A percentile compares a stretch with the other conserved stretches of the same genome.
phyloP scores from a whole-genome alignment of 1,140 invertebrate species.

The Nymphalis io region DNA sequence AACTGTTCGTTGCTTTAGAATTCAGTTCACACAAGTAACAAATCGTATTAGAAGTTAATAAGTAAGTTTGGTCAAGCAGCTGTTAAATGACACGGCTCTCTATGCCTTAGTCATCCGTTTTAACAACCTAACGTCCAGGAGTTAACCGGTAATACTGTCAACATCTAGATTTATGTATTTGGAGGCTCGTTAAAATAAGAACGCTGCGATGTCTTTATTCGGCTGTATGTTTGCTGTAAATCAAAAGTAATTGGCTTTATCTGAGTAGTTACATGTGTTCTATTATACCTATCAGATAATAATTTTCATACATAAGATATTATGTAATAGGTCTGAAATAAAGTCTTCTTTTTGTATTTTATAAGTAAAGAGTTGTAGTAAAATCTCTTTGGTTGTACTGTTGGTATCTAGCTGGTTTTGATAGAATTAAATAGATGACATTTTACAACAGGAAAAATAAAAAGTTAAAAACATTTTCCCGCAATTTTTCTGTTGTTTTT shows the following conservation, averaged over 20 bases:
- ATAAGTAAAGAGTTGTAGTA: too few species aligned
- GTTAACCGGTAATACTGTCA: constrained; percentile 50
- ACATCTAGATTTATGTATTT: constrained; percentile 59
- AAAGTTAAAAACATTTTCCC: too few species aligned
- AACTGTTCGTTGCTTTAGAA: neutral
- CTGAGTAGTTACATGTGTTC: constrained; percentile 26
- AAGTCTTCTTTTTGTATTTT: too few species aligned
- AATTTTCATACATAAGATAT: too few species aligned
- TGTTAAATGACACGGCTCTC: constrained; percentile 15
- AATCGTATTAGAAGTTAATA: constrained; percentile 24
- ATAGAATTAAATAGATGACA: too few species aligned
- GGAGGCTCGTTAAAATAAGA: constrained; percentile 52
- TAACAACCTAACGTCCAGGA: constrained; percentile 23
- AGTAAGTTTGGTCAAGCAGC: constrained; percentile 21
- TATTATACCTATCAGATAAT: constrained; percentile 5
- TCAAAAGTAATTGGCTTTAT: constrained; percentile 56
- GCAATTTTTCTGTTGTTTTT: too few species aligned
- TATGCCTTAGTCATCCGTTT: constrained; percentile 28
- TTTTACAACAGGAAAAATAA: too few species aligned
- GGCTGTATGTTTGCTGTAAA: constrained; percentile 45
- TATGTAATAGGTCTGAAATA: too few species aligned
- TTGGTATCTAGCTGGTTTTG: too few species aligned
- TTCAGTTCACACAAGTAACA: constrained; percentile 15
- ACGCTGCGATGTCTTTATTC: constrained; percentile 46
- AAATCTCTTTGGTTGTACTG: too few species aligned